Evolutionary conservation across 2,888 invertebrate genomes (phyloP), one percentile per base, ranked within the genome.

Genomic region (Eupeodes latifasciatus): DNA sequence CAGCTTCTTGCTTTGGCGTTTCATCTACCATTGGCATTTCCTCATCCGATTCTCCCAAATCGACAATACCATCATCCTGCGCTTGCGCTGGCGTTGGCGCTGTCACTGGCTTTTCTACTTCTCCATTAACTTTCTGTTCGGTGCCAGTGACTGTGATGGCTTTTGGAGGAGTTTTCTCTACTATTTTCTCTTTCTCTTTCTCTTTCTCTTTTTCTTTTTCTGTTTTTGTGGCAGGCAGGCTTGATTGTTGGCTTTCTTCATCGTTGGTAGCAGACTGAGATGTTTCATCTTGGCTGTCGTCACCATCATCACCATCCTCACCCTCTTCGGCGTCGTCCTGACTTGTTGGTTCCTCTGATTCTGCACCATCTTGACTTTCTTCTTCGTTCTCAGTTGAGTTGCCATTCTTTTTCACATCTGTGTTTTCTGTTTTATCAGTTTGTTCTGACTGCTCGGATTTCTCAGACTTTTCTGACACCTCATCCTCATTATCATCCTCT

Each of bases 31-130:
- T 90, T 80, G 59, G 91, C 92, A 85, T 92, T 40, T 89, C 89
- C 84, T 89, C 92, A 79, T 93, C 93, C 4, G 92, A 91, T 76
- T 92, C 92, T 6, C 91, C 92, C 64, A 92, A 87, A 79, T 93
- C 92, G 5, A 93, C 92, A 27, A 93, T 90, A 16, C 86, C 83
- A 9, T 64, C 53, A 55, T 88, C 89, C 90, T 88, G 76, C 49
- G n/a, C 90, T 90, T 88, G 75, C 49, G n/a, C 90, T 90, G 89
- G 76, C 44, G 88, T 77, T 36, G 27, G 27, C 27, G 3, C 27
- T 27, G 27, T 27, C 27, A 14, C 90, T 90, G 89, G 76, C 49
- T 89, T 77, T 36, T 85, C 90, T 19, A 90, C 90, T 69, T 91
- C 91, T 0, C 92, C 92, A 51, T 92, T 92, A 44, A 90, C 79